phyloP scores from a whole-genome alignment of 2,888 invertebrate genomes.

The Listrodromus nycthemerus region DNA sequence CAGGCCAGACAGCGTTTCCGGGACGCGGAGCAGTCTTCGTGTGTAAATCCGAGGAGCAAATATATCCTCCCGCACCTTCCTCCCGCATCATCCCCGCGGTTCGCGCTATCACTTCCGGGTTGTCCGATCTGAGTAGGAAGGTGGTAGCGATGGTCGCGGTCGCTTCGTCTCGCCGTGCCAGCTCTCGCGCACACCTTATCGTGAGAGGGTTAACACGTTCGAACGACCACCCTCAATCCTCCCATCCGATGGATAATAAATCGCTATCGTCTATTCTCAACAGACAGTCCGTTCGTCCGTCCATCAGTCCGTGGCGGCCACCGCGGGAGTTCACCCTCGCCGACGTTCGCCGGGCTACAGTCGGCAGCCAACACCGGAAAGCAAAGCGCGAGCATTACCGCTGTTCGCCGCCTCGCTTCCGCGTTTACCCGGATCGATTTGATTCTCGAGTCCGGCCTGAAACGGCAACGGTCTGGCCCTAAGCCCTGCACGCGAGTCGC shows the following conservation, averaged over 20 bases:
- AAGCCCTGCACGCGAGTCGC: constrained; percentile 65
- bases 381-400: constrained; percentile 73
- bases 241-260: constrained; percentile 73
- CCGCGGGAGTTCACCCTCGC: constrained; percentile 39
- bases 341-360: constrained; percentile 19
- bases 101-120: neutral
- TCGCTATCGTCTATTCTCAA: constrained; percentile 65
- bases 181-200: constrained; percentile 18
- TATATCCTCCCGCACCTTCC: constrained; percentile 4
- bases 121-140: constrained; percentile 27
- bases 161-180: neutral
- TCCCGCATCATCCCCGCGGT: neutral
- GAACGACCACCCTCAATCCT: constrained; percentile 67
- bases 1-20: neutral
- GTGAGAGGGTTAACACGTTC: constrained; percentile 65
- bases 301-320: neutral
- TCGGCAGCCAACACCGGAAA: constrained; percentile 59
- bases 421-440: constrained; percentile 76
- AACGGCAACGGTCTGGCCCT: constrained; percentile 45
- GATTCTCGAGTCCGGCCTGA: constrained; percentile 71
- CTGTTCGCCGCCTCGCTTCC: constrained; percentile 69
- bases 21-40: neutral
- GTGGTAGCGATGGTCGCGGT: neutral
- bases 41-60: constrained; percentile 14
- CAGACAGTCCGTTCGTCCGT: constrained; percentile 49